A percentile compares a stretch with the other conserved stretches of the same genome.
Evolutionary conservation across 2,888 invertebrate genomes (phyloP).

Genomic region (Drosophila neotestacea): DNA sequence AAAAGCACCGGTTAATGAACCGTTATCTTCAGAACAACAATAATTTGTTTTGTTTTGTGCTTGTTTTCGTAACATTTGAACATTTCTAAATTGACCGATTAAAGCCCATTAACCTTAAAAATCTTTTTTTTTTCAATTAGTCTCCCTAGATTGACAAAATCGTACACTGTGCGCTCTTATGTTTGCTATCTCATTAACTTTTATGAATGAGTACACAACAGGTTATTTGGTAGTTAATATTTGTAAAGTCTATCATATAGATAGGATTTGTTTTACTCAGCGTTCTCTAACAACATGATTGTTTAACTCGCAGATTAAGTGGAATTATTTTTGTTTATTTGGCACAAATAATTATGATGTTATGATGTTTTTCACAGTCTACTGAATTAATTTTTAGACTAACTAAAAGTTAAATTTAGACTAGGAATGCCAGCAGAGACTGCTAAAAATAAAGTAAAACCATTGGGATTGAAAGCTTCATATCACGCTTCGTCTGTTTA

Average conservation of each 20-base stretch:
- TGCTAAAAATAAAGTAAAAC: conserved; percentile 39
- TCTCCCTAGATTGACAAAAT: too few species aligned
- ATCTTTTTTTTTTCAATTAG: too few species aligned
- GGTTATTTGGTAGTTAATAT: background rate
- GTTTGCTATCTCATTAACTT: background rate
- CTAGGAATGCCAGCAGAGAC: background rate
- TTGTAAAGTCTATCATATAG: background rate
- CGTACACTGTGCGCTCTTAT: too few species aligned
- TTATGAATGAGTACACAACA: background rate
- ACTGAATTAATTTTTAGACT: background rate
- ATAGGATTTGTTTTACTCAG: background rate
- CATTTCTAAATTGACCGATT: too few species aligned
- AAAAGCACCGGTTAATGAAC: too few species aligned
- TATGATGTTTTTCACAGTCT: background rate
- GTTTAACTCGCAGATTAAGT: background rate
- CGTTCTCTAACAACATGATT: too few species aligned
- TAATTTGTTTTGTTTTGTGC: too few species aligned
- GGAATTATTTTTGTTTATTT: background rate
- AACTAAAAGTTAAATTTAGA: background rate
- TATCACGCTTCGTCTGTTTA: conserved; percentile 53
- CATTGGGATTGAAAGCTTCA: conserved; percentile 30
- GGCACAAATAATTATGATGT: too few species aligned
- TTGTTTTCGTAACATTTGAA: too few species aligned
- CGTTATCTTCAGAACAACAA: too few species aligned
- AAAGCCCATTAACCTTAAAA: too few species aligned